A percentile compares a stretch with the other conserved stretches of the same genome.
phyloP scores from a whole-genome alignment of 92 coral and sea anemone genomes.

The Zoanthus solanderi region DNA sequence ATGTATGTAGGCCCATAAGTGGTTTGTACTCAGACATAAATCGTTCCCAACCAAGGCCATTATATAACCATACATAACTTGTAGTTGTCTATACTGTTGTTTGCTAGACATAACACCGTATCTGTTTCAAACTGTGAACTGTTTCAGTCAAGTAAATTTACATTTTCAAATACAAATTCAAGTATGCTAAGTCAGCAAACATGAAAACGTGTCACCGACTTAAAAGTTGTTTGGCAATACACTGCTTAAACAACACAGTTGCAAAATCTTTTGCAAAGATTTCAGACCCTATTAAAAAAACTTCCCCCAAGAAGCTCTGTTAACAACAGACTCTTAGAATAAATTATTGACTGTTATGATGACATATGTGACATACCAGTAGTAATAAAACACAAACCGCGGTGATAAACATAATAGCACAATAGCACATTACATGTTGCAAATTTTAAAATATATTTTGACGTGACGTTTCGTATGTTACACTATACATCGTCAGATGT shows the following conservation, averaged over 20 bases:
- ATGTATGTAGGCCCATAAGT: background rate
- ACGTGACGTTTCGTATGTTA: too few species aligned
- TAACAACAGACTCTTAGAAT: background rate
- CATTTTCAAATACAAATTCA: background rate
- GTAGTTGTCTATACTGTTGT: slow-evolving; percentile 2
- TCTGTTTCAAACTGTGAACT: slow-evolving; percentile 7
- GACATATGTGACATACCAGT: background rate
- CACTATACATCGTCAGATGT: too few species aligned
- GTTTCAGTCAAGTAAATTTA: background rate
- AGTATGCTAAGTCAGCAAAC: background rate
- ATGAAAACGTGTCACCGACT: background rate
- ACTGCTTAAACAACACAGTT: background rate
- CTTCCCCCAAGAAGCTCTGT: slow-evolving; percentile 3
- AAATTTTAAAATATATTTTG: too few species aligned
- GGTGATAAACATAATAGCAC: too few species aligned
- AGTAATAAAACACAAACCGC: background rate
- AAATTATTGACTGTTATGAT: background rate
- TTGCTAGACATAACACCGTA: background rate
- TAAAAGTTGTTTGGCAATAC: background rate
- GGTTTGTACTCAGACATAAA: slow-evolving; percentile 1
- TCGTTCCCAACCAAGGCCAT: background rate
- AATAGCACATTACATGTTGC: too few species aligned
- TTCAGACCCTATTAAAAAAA: background rate
- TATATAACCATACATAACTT: background rate
- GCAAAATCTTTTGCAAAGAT: background rate